Evolutionary conservation across 2,888 invertebrate genomes (phyloP).

Genomic region (Rapana venosa): DNA sequence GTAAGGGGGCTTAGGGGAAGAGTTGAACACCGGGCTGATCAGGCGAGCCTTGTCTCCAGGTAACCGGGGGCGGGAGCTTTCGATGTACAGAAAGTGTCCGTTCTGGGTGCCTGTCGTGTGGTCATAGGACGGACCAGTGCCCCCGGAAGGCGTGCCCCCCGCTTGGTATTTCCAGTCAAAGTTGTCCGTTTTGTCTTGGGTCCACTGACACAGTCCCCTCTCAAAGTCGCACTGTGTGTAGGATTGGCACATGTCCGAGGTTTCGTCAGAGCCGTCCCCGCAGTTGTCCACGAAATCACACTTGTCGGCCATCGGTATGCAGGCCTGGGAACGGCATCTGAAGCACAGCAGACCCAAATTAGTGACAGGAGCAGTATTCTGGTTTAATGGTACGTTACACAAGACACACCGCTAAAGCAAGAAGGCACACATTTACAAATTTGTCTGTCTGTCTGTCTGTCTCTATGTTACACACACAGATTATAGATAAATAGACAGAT

Average conservation of each 20-base stretch:
- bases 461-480: too few relatives aligned
- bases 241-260: slow-evolving; percentile 47
- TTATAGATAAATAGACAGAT: too few relatives aligned
- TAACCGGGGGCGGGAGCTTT: slow-evolving; percentile 62
- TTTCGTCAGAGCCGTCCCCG: slow-evolving; percentile 73
- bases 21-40: slow-evolving; percentile 58
- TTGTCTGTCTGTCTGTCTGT: too few relatives aligned
- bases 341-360: neutral
- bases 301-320: slow-evolving; percentile 58
- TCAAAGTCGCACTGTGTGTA: slow-evolving; percentile 70
- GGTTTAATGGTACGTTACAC: too few relatives aligned
- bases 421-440: too few relatives aligned
- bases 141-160: slow-evolving; percentile 63
- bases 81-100: slow-evolving; percentile 72
- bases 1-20: slow-evolving; percentile 48
- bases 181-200: slow-evolving; percentile 69
- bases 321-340: slow-evolving; percentile 65
- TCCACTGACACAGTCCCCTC: slow-evolving; percentile 63
- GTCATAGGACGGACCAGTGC: slow-evolving; percentile 73
- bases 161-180: slow-evolving; percentile 73
- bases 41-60: slow-evolving; percentile 74
- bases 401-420: too few relatives aligned
- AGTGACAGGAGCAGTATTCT: neutral
- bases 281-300: slow-evolving; percentile 75
- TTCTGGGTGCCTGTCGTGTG: slow-evolving; percentile 68